phyloP scores from a whole-genome alignment of 2,113 vertebrate genomes.

The Proterorhinus semilunaris region DNA sequence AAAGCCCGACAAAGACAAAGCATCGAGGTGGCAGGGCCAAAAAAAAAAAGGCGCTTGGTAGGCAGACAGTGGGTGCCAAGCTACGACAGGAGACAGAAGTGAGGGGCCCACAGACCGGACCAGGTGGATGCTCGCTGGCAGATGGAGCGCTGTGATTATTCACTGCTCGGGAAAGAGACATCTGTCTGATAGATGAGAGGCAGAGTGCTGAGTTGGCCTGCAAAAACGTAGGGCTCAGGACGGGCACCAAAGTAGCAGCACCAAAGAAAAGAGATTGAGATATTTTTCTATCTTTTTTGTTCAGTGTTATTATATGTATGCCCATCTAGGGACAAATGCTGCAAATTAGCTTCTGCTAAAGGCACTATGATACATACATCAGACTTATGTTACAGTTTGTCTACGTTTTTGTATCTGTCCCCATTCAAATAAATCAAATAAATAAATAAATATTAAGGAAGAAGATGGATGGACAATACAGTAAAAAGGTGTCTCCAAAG shows the following conservation, averaged over 20 bases:
- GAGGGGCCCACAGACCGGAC: slow-evolving; percentile 60
- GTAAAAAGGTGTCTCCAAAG: no score
- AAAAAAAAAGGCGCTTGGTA: slow-evolving; percentile 68
- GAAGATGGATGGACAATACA: no score
- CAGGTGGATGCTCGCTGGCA: slow-evolving; percentile 66
- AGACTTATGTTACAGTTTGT: no score
- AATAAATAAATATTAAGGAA: no score
- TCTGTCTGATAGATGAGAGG: slow-evolving; percentile 74
- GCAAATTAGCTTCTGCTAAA: no score
- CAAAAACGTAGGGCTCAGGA: slow-evolving; percentile 43
- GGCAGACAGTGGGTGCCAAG: slow-evolving; percentile 65
- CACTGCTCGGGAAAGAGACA: slow-evolving; percentile 69
- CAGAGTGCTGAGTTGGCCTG: slow-evolving; percentile 66
- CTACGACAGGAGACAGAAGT: slow-evolving; percentile 61
- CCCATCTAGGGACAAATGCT: no score
- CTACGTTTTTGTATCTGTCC: no score
- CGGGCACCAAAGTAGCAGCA: slow-evolving; percentile 10
- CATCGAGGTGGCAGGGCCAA: slow-evolving; percentile 40
- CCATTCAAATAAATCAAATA: no score
- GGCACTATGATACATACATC: no score
- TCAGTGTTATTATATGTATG: no score
- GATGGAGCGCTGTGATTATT: slow-evolving; percentile 70
- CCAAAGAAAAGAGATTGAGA: slow-evolving; percentile 19
- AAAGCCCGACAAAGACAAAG: slow-evolving; percentile 60
- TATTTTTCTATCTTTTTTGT: slow-evolving; percentile 9